Conservation (phyloP, 1,140 invertebrate species). For the Myzus persicae region DNA sequence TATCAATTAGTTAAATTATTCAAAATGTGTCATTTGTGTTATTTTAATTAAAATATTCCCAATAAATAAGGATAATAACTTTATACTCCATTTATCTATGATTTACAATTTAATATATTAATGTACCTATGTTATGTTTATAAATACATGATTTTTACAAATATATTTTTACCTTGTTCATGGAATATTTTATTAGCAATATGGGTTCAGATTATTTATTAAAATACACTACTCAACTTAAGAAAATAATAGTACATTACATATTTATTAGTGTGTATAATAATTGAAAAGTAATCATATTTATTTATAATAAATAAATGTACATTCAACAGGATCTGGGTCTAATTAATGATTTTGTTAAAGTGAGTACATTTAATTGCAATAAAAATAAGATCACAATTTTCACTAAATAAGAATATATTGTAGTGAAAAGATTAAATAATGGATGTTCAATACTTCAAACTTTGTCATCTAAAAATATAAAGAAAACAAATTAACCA, state of each 20-base stretch:
- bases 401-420: constrained; percentile 22
- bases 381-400: constrained; percentile 49
- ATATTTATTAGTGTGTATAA: constrained; percentile 29
- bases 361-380: constrained; percentile 28
- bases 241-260: not conserved
- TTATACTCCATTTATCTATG: not conserved
- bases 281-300: not conserved
- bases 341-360: not conserved
- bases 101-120: not conserved
- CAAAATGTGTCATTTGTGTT: not conserved
- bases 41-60: not conserved
- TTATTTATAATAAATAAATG: constrained; percentile 34
- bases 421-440: constrained; percentile 6
- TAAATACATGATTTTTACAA: not conserved
- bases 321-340: not conserved
- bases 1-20: not conserved
- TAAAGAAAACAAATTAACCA: not conserved
- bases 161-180: not conserved
- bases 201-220: not conserved
- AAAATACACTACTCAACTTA: not conserved
- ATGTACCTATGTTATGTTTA: not conserved
- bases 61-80: not conserved
- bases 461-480: constrained; percentile 53
- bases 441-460: constrained; percentile 3
- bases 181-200: not conserved